Evolutionary conservation across 2,113 vertebrate genomes (phyloP), one percentile per base, ranked within the genome.

Genomic region (Pygoscelis adeliae): DNA sequence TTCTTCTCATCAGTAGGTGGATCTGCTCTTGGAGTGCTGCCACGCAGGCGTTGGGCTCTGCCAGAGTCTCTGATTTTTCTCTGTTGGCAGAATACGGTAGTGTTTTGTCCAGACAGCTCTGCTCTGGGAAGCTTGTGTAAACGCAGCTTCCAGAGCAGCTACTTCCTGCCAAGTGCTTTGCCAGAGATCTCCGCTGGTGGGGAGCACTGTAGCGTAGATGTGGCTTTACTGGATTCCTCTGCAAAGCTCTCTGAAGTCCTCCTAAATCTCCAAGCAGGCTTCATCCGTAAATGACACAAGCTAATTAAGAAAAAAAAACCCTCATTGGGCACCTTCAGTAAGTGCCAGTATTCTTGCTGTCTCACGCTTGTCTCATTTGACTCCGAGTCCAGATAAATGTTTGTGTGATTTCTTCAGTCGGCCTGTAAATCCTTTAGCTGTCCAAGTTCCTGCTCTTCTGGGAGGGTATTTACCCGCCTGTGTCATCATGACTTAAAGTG

Each of bases 51-150:
- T 13, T 1, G 13, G 71, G 76, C 80, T 73, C 50, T 89, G 94
- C 94, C 93, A 96, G 86, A 23, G 34, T 11, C 78, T 69, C 69
- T 67, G 85, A 78, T 90, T 94, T 78, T 87, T 55, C 70, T 87
- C 69, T 77, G 8, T 66, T 97, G 95, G 96, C 94, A 97, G 91
- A 92, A 89, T 55, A 36, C 1, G 11, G 42, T 29, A 5, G 5
- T 95, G 93, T 97, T 96, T 92, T 96, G 95, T 95, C 96, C 96
- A 90, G 95, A 94, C 93, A 96, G 89, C 83, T 92, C 93, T 81
- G 83, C 93, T 89, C 36, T 77, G 94, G 89, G 96, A 95, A 95
- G 93, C 84, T 83, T 83, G 89, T 95, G 86, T 95, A 81, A 94
- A 93, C 0, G 63, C 89, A 87, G 95, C 86, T 96, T 96, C 96